These are phyloP conservation scores for Anthoptus insignis DNA, from an alignment of 2,888 invertebrate species.

Conservation along the genomic window DNA sequence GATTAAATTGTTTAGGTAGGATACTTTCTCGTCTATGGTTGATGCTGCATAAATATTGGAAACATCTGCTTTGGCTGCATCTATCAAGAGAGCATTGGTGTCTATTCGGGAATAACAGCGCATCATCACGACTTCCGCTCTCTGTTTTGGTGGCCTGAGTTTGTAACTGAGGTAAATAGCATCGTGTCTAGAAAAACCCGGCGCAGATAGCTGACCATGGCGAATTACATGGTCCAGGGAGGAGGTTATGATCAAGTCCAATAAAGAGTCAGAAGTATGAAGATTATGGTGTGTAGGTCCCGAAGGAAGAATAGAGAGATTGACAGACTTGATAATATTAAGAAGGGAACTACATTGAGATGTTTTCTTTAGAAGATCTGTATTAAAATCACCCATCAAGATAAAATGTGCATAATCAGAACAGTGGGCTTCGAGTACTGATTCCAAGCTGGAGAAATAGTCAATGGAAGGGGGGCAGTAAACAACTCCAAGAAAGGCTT, in stretches of 20 bases:
- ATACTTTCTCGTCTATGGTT: background rate
- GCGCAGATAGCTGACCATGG: background rate
- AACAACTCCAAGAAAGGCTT: background rate
- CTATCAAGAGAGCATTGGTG: background rate
- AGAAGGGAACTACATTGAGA: background rate
- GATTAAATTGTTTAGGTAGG: background rate
- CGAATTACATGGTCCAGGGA: too few species aligned
- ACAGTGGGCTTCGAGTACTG: background rate
- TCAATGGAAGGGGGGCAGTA: background rate
- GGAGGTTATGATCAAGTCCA: too few species aligned
- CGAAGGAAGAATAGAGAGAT: background rate
- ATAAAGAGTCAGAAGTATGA: too few species aligned
- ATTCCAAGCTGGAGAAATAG: background rate
- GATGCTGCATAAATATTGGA: background rate
- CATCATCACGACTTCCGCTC: background rate
- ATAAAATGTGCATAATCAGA: background rate
- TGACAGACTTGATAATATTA: background rate
- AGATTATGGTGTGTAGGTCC: background rate
- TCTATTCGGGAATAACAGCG: background rate
- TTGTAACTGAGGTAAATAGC: background rate
- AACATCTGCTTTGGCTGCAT: too few species aligned
- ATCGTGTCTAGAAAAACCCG: conserved; percentile 1
- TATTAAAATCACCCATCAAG: background rate
- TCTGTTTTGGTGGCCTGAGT: background rate
- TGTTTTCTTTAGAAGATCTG: background rate